Evolutionary conservation across 2,888 invertebrate species (phyloP), one percentile per base, ranked within the genome.

Genomic region (Druceiella hillmani): DNA sequence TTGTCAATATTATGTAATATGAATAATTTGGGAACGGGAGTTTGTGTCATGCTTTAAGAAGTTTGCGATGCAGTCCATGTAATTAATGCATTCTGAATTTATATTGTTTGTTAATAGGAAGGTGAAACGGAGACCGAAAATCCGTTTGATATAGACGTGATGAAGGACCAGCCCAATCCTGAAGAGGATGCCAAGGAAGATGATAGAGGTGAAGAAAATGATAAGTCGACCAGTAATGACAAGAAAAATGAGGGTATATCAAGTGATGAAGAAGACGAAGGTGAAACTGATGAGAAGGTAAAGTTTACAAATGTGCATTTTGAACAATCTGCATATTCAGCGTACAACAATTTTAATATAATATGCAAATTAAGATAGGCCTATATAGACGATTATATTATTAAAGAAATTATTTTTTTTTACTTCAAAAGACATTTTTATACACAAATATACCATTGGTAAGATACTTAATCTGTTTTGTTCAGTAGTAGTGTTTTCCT

Each of bases 141-240:
- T 76, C 89, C 89, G 0, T 89, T 90, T 54, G 90, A 91, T 57
- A 81, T 89, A 42, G 89, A 90, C 51, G 71, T 76, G 9, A 85
- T 85, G 79, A 87, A 87, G 58, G 82, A 75, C 40, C 58, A 57
- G 51, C 52, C 55, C 40, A 56, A 71, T 41, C 56, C 57, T 1
- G 53, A 54, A 33, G 63, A 72, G 12, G 58, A 50, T 10, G 45
- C 68, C 30, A 55, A 62, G 2, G 62, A 68, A 15, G 57, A 65
- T 13, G 59, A 66, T 4, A 58, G 63, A 41, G 61, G 57, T 1
- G 52, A 62, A 9, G 59, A 66, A 7, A 58, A 61, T 4, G 46
- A 47, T 33, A 41, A 49, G 30, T 38, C 46, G 6, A 57, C 53
- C 12, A 50, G 47, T 2, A 62, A 62, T 35, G 61, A 61, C 9